Percentiles rank a stretch among this genome's conserved stretches.
phyloP scores from a whole-genome alignment of 2,888 invertebrate genomes.

The Tetranychus piercei region DNA sequence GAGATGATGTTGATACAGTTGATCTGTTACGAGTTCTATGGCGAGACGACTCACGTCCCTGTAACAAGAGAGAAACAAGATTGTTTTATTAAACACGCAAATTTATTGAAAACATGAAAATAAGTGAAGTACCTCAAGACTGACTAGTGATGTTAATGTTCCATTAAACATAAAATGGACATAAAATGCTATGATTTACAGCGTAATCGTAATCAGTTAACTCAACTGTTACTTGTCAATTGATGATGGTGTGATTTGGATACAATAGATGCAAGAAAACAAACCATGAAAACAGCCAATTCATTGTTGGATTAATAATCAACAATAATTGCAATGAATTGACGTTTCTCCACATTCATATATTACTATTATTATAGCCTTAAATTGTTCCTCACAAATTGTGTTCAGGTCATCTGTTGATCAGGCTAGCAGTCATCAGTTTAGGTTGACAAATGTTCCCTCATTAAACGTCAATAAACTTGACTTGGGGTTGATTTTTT shows the following conservation, averaged over 20 bases:
- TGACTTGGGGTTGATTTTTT: too few relatives aligned
- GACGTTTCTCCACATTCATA: neutral
- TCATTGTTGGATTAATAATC: neutral
- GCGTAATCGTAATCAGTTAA: neutral
- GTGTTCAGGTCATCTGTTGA: too few relatives aligned
- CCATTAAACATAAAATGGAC: too few relatives aligned
- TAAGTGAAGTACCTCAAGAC: too few relatives aligned
- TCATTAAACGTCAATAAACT: too few relatives aligned
- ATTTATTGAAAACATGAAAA: too few relatives aligned
- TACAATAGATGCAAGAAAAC: neutral
- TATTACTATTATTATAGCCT: too few relatives aligned
- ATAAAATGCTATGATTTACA: neutral
- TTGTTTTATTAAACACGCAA: too few relatives aligned
- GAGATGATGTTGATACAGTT: constrained; percentile 9
- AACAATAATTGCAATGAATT: neutral
- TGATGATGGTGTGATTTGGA: neutral
- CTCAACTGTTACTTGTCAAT: neutral
- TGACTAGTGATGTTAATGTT: too few relatives aligned
- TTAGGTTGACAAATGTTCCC: too few relatives aligned
- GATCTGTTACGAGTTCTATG: neutral
- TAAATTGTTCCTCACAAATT: too few relatives aligned
- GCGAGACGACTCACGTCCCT: neutral
- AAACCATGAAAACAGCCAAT: neutral
- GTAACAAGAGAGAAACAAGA: neutral
- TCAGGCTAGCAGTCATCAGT: too few relatives aligned